A percentile compares a stretch with the other conserved stretches of the same genome.
phyloP scores from a whole-genome alignment of 2,113 vertebrate species.

The Agapornis roseicollis region DNA sequence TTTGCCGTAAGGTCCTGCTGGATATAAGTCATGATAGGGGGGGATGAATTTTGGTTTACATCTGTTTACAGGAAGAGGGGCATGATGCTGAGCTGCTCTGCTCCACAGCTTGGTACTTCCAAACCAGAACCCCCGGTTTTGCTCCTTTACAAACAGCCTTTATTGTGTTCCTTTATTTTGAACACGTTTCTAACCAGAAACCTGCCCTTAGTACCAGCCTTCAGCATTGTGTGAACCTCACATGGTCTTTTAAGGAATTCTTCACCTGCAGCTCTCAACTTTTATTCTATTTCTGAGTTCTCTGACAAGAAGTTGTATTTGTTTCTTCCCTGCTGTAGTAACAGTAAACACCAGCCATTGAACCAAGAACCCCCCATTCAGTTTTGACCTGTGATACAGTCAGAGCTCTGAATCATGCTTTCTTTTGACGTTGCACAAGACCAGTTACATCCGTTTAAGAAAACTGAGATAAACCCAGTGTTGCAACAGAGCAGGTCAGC shows the following conservation, averaged over 20 bases:
- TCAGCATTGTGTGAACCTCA: background rate
- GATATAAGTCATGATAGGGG: background rate
- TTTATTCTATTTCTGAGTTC: rapidly evolving
- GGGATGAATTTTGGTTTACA: background rate
- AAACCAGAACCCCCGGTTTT: background rate
- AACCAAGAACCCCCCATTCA: rapidly evolving
- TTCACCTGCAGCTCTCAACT: background rate
- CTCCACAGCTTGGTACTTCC: background rate
- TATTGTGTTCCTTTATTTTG: background rate
- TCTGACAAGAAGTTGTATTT: background rate
- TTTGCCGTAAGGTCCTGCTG: background rate
- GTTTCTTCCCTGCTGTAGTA: background rate
- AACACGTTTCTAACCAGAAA: background rate
- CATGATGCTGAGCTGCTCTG: background rate
- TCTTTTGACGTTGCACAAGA: background rate
- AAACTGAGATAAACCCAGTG: background rate
- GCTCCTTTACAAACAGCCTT: background rate
- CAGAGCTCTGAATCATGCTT: background rate
- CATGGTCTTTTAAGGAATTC: background rate
- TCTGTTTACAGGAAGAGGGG: background rate
- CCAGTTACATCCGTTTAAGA: background rate
- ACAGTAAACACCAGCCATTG: background rate
- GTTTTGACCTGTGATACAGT: background rate
- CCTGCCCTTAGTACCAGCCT: background rate
- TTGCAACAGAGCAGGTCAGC: background rate